Conservation (phyloP, 2,797 vertebrate species). For the Clarias laeviceps region DNA sequence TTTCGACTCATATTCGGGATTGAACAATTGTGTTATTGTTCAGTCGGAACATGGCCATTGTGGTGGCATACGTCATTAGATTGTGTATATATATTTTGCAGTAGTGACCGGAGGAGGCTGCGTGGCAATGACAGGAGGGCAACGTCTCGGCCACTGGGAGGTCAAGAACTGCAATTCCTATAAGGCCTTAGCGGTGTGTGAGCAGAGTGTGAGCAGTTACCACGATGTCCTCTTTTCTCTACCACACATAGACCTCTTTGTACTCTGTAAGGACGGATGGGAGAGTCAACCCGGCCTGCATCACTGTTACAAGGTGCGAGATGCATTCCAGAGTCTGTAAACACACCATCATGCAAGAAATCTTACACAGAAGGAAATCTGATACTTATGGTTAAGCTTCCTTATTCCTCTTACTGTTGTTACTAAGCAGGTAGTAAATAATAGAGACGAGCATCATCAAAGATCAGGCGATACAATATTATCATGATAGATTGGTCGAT, state of each 20-base stretch:
- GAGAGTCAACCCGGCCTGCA: slow-evolving; percentile 80
- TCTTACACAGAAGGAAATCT: background rate
- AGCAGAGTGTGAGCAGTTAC: slow-evolving; percentile 75
- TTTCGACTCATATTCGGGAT: too few species aligned
- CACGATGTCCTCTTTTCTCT: slow-evolving; percentile 68
- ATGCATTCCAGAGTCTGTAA: background rate
- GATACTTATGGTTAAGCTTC: background rate
- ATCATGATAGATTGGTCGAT: too few species aligned
- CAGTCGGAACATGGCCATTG: background rate
- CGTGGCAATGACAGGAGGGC: slow-evolving; percentile 80
- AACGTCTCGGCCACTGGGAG: slow-evolving; percentile 85
- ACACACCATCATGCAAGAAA: background rate
- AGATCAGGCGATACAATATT: too few species aligned
- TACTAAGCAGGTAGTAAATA: background rate
- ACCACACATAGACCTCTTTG: slow-evolving; percentile 70
- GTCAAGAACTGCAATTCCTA: slow-evolving; percentile 86
- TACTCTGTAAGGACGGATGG: slow-evolving; percentile 85
- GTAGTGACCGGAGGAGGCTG: slow-evolving; percentile 84
- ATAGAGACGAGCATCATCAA: background rate
- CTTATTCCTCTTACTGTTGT: background rate
- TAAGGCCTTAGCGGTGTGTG: slow-evolving; percentile 88
- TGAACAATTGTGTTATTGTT: background rate
- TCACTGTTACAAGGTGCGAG: slow-evolving; percentile 86
- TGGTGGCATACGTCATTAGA: background rate
- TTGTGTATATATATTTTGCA: background rate